Base-by-base conservation (phyloP, 1,140 invertebrate genomes). In the Drosophila sp. region DNA sequence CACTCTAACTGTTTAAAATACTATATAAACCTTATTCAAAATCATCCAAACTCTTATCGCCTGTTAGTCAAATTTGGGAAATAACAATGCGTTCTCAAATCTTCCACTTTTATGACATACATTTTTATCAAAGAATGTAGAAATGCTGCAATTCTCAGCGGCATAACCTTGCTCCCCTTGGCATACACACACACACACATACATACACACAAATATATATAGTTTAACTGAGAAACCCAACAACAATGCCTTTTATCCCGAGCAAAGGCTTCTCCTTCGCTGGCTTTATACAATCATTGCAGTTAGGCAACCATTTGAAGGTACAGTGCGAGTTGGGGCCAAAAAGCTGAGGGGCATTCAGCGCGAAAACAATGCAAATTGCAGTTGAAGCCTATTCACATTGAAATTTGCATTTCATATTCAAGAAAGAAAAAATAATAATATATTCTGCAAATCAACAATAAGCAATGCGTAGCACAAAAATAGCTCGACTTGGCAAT, bases 401-500 rank as follows among this genome's bases (percentile, higher is more conserved):
- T 87, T 84, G 80, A 80, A 80, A 84, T 84, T 81, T 61, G 63
- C 70, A 84, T 87, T 84, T 87, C 48, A 61, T 72, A 84, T 84
- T 79, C 67, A 87, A 65, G 82, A 75, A 81, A 75, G 76, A 76
- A 50, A 29, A 50, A 2, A 29, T n/a, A n/a, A n/a, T n/a, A n/a
- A 50, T 46, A 18, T 25, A 11, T 78, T 57, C 61, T 67, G 64
- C 61, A 78, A 87, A 81, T 81, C 71, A 76, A 82, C 71, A 82
- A 84, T 86, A 73, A 70, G 66, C 59, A 78, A 16, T 8, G 34
- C 7, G 9, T n/a, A 18, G 1, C 21, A 21, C 21, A 21, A 21
- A 18, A 43, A 3, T 0, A 7, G 8, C 50, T 16, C 40, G 40
- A 43, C 40, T 43, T 7, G 2, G 4, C 14, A 0, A 18, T 43